phyloP scores from a whole-genome alignment of 1,140 invertebrate species.

The Eriocheir sinensis region DNA sequence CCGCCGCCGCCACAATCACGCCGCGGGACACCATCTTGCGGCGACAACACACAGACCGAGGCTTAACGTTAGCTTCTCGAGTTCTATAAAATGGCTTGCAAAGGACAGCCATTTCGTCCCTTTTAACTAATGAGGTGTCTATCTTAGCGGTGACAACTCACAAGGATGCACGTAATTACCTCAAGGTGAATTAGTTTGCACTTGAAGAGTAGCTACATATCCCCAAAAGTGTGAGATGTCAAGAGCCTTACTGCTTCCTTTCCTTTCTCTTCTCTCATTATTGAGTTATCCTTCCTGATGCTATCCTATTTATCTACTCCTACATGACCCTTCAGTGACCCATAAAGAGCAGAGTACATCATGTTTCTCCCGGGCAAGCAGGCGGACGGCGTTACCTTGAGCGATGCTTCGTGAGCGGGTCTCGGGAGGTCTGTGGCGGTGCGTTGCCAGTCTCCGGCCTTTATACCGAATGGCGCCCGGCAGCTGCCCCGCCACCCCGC shows the following conservation, averaged over 20 bases:
- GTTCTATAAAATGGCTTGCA: no score
- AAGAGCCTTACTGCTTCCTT: no score
- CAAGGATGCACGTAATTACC: no score
- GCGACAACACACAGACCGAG: no score
- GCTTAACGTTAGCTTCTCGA: no score
- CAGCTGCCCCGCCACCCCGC: neutral
- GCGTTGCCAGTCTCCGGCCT: neutral
- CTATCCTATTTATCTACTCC: neutral
- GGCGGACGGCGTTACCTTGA: neutral
- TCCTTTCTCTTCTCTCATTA: no score
- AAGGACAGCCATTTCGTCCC: no score
- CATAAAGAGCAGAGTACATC: neutral
- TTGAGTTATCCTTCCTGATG: neutral
- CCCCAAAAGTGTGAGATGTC: no score
- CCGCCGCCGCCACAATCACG: slow-evolving; percentile 2
- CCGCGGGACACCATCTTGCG: neutral
- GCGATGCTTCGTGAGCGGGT: neutral
- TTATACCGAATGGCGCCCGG: neutral
- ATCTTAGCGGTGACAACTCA: no score
- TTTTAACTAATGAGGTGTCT: no score
- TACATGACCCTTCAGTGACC: neutral
- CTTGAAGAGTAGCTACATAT: no score
- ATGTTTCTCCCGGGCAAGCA: neutral
- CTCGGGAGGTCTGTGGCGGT: neutral
- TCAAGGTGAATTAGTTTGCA: no score